These are phyloP conservation scores for Tylochromis polylepis DNA, from an alignment of 2,113 vertebrate genomes.

Conservation along the genomic window DNA sequence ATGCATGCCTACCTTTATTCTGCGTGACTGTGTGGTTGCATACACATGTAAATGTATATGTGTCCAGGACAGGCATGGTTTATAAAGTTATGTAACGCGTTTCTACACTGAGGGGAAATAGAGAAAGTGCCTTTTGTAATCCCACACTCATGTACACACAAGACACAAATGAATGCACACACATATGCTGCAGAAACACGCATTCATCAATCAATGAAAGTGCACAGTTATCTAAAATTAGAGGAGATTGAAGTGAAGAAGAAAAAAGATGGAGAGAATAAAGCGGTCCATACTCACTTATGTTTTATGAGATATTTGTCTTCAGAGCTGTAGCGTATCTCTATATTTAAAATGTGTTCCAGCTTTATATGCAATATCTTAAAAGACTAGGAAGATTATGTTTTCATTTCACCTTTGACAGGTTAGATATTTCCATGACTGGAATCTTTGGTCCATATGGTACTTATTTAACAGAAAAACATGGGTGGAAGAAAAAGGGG, in stretches of 20 bases:
- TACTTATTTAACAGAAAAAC: neutral
- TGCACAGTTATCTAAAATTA: neutral
- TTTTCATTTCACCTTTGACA: neutral
- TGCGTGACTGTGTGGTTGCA: neutral
- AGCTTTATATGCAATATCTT: neutral
- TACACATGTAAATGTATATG: neutral
- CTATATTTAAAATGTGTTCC: neutral
- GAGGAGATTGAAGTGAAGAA: neutral
- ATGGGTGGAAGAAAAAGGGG: neutral
- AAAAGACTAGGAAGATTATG: neutral
- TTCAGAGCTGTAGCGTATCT: neutral
- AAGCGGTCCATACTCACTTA: neutral
- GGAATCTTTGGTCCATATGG: slow-evolving; percentile 15
- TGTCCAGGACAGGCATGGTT: neutral
- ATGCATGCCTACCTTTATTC: neutral
- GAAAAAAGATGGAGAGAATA: neutral
- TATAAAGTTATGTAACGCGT: slow-evolving; percentile 33
- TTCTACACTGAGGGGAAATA: neutral
- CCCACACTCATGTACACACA: neutral
- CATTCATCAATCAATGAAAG: slow-evolving; percentile 22
- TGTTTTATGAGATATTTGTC: slow-evolving; percentile 13
- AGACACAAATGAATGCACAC: neutral
- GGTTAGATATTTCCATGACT: neutral
- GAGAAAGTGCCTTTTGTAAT: slow-evolving; percentile 23
- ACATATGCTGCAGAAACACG: neutral